Conservation (phyloP, 2,797 vertebrate species). For the Peromyscus aztecus region DNA sequence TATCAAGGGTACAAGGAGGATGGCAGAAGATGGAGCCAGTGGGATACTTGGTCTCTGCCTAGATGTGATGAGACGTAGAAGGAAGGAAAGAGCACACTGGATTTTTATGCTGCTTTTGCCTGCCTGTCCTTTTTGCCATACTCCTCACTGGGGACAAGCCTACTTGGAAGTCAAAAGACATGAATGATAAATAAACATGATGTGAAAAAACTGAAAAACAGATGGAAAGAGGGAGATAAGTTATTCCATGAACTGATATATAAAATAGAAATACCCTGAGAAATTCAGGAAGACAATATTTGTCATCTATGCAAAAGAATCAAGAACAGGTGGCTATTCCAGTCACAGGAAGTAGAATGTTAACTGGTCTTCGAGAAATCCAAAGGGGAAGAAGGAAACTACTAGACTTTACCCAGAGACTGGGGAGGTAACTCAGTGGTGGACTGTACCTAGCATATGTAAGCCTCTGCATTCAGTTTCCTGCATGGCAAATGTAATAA, state of each 20-base stretch:
- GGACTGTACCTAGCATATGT: neutral
- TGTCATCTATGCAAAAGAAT: constrained; percentile 20
- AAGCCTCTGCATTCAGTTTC: neutral
- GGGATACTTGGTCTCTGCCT: neutral
- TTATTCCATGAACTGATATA: neutral
- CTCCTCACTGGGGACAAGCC: neutral
- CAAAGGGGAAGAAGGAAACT: constrained; percentile 11
- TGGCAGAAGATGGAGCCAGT: neutral
- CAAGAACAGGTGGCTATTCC: neutral
- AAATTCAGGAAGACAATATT: constrained; percentile 7
- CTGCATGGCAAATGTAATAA: neutral
- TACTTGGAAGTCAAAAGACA: constrained; percentile 16
- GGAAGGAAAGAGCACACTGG: neutral
- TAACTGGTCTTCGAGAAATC: neutral
- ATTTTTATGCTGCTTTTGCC: neutral
- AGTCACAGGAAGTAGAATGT: neutral
- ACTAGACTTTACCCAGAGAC: neutral
- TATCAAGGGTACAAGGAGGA: neutral
- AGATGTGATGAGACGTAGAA: neutral
- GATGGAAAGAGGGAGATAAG: neutral
- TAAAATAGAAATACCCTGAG: neutral
- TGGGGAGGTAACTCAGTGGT: neutral
- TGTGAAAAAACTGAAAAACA: neutral
- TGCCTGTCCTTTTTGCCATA: neutral
- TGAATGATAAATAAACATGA: neutral